Evolutionary conservation across 2,113 vertebrate species (phyloP).

Genomic region (Pluvianellus socialis): DNA sequence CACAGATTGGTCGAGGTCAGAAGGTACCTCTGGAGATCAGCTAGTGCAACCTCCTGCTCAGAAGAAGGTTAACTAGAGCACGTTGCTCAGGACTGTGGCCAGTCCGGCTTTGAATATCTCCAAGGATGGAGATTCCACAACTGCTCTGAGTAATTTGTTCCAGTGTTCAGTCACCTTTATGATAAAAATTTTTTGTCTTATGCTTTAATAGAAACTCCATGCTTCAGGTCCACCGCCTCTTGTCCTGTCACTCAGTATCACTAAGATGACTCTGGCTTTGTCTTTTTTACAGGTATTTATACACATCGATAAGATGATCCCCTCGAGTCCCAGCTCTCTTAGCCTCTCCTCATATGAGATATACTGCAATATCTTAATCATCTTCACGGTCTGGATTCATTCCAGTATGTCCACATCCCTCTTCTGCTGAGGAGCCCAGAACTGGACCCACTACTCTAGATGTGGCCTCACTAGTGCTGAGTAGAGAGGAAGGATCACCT

Average conservation of each 20-base stretch:
- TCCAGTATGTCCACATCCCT: background rate
- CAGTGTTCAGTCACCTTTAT: background rate
- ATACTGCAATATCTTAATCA: background rate
- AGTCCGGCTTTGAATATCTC: background rate
- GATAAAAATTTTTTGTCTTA: background rate
- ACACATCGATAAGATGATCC: fast-evolving
- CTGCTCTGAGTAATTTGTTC: background rate
- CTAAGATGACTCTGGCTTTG: background rate
- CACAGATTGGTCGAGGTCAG: background rate
- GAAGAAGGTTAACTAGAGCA: background rate
- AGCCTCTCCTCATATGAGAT: background rate
- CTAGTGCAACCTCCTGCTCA: background rate
- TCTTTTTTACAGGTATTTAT: background rate
- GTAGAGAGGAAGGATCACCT: background rate
- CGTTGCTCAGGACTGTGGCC: background rate
- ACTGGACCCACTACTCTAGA: background rate
- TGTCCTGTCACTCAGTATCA: background rate
- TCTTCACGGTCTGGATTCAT: background rate
- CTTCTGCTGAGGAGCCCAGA: background rate
- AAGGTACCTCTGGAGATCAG: background rate
- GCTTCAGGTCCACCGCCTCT: background rate
- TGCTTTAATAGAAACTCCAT: background rate
- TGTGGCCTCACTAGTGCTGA: background rate
- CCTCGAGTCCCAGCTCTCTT: background rate
- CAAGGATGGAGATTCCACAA: background rate